A percentile compares a stretch with the other conserved stretches of the same genome.
Evolutionary conservation across 2,797 vertebrate species (phyloP).

Genomic region (Coluber constrictor): DNA sequence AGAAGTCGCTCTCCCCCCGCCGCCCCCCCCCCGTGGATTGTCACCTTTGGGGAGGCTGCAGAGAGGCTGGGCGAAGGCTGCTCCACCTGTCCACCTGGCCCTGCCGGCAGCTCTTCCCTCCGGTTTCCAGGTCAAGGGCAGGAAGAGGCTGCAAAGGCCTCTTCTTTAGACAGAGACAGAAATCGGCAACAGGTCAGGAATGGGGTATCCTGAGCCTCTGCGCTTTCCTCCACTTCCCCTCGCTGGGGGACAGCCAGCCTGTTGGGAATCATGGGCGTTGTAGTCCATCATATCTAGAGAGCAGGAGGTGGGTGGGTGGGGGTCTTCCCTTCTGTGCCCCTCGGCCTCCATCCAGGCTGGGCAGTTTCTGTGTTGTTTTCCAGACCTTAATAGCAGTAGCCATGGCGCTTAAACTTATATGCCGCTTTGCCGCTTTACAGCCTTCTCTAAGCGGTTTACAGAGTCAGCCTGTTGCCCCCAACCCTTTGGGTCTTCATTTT

Average conservation of each 20-base stretch:
- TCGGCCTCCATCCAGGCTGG: background rate
- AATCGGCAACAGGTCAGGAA: background rate
- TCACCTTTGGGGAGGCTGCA: background rate
- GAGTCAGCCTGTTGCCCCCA: too few species aligned
- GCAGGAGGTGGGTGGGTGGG: background rate
- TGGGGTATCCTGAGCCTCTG: background rate
- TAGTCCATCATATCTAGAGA: background rate
- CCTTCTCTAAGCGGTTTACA: too few species aligned
- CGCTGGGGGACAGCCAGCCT: background rate
- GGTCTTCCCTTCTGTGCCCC: background rate
- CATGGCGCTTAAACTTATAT: too few species aligned
- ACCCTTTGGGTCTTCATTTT: too few species aligned
- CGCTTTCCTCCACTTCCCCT: background rate
- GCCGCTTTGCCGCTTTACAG: too few species aligned
- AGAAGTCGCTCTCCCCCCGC: background rate
- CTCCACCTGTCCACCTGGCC: background rate
- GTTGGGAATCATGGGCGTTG: background rate
- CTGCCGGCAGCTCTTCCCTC: background rate
- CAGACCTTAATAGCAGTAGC: background rate
- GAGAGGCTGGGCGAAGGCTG: background rate
- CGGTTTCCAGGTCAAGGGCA: background rate
- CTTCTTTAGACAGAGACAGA: background rate
- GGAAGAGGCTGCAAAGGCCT: background rate
- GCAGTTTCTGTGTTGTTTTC: background rate
- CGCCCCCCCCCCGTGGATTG: too few species aligned